Evolutionary conservation across 2,797 vertebrate species (phyloP).

Genomic region (Anguilla obscura): DNA sequence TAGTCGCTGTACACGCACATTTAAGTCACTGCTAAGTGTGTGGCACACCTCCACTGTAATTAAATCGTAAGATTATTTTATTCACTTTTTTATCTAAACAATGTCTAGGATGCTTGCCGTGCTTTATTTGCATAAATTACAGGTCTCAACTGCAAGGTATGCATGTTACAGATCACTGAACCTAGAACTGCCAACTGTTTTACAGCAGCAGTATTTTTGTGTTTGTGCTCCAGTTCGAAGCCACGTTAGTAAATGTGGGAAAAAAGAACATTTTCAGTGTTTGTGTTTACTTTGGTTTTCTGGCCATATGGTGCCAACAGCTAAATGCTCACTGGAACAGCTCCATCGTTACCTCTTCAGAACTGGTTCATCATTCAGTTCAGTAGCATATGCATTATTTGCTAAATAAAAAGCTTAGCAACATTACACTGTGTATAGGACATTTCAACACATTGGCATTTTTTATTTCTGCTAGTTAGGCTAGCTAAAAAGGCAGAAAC

Average conservation of each 20-base stretch:
- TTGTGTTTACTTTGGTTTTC: constrained; percentile 77
- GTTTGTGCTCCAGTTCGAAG: constrained; percentile 41
- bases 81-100: background rate
- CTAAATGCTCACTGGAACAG: constrained; percentile 48
- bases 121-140: background rate
- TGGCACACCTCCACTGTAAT: background rate
- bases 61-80: background rate
- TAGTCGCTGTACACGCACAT: background rate
- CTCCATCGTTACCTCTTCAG: background rate
- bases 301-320: constrained; percentile 72
- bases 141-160: background rate
- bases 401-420: constrained; percentile 68
- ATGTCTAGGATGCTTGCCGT: background rate
- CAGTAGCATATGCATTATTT: constrained; percentile 56
- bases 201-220: constrained; percentile 32
- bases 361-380: background rate
- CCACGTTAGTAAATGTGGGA: constrained; percentile 48
- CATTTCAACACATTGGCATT: constrained; percentile 72
- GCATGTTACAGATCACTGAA: background rate
- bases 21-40: background rate
- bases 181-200: constrained; percentile 26
- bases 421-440: constrained; percentile 56
- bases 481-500: constrained; percentile 54
- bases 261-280: constrained; percentile 64
- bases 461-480: constrained; percentile 56